Evolutionary conservation across 2,888 invertebrate genomes (phyloP).

Genomic region (Hypolimnas misippus): DNA sequence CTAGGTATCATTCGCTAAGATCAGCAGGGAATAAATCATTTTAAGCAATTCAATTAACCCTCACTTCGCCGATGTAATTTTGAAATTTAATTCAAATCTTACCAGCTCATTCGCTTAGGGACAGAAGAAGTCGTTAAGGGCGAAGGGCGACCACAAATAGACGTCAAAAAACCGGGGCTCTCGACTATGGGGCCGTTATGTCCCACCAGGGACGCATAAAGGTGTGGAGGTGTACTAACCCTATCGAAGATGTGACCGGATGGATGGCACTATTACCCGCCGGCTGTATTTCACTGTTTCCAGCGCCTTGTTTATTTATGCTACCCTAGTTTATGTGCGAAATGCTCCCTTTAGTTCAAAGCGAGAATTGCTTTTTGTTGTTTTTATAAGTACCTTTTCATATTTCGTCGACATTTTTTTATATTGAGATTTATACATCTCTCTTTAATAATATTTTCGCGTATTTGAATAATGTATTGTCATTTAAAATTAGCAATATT

Average conservation of each 20-base stretch:
- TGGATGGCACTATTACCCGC: slow-evolving; percentile 80
- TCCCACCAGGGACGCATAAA: slow-evolving; percentile 81
- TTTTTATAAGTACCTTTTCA: slow-evolving; percentile 35
- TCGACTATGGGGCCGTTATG: slow-evolving; percentile 74
- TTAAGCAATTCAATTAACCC: slow-evolving; percentile 29
- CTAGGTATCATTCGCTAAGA: not conserved
- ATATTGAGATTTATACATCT: slow-evolving; percentile 14
- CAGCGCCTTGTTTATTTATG: slow-evolving; percentile 78
- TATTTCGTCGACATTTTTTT: slow-evolving; percentile 20
- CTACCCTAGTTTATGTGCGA: slow-evolving; percentile 79
- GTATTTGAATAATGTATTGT: too few species aligned
- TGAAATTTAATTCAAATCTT: slow-evolving; percentile 53
- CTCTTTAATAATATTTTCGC: not conserved
- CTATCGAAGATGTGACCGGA: slow-evolving; percentile 83
- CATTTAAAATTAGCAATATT: not conserved
- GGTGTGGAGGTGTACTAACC: slow-evolving; percentile 81
- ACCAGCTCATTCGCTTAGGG: slow-evolving; percentile 49
- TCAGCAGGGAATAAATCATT: slow-evolving; percentile 12
- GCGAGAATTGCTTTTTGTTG: slow-evolving; percentile 40
- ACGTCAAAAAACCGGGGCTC: slow-evolving; percentile 81
- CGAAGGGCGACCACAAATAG: slow-evolving; percentile 80
- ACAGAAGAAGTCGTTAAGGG: slow-evolving; percentile 69
- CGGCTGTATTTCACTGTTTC: slow-evolving; percentile 68
- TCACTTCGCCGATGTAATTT: slow-evolving; percentile 42
- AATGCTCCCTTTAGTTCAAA: slow-evolving; percentile 38